A percentile compares a stretch with the other conserved stretches of the same genome.
Conservation (phyloP, 2,888 invertebrate species). For the Torymus tubicola region DNA sequence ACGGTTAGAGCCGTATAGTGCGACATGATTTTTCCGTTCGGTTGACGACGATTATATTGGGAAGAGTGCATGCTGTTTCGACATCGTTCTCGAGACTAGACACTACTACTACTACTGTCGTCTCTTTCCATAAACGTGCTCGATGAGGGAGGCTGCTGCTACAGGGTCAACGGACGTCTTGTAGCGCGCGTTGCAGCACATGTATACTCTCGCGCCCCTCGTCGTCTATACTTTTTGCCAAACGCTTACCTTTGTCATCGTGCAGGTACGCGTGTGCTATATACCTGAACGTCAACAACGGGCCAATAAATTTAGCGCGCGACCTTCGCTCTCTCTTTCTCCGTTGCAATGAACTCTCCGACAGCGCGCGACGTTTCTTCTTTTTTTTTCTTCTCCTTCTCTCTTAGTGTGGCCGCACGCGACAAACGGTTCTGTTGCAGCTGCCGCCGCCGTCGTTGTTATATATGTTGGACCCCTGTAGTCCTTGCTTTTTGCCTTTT, state of each 20-base stretch:
- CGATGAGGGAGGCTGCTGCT: too few relatives aligned
- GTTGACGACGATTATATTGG: not conserved
- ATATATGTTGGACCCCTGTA: not conserved
- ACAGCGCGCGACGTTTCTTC: conserved; percentile 1
- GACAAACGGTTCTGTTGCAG: too few relatives aligned
- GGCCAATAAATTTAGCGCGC: conserved; percentile 41
- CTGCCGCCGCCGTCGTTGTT: not conserved
- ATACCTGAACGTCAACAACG: not conserved
- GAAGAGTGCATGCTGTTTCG: not conserved
- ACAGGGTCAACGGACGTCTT: too few relatives aligned
- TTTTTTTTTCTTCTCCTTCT: too few relatives aligned
- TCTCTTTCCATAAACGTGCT: too few relatives aligned
- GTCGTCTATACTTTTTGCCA: not conserved
- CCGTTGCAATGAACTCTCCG: conserved; percentile 6
- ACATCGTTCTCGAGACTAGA: not conserved
- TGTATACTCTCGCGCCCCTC: not conserved
- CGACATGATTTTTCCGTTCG: conserved; percentile 20
- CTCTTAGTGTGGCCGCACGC: too few relatives aligned
- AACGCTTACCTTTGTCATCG: not conserved
- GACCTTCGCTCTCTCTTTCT: conserved; percentile 20
- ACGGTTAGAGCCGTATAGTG: not conserved
- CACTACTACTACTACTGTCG: too few relatives aligned
- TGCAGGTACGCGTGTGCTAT: not conserved
- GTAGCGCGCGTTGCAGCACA: not conserved
- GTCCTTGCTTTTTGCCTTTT: not conserved